Conservation (phyloP, 2,113 vertebrate species). For the Ciconia stormi region DNA sequence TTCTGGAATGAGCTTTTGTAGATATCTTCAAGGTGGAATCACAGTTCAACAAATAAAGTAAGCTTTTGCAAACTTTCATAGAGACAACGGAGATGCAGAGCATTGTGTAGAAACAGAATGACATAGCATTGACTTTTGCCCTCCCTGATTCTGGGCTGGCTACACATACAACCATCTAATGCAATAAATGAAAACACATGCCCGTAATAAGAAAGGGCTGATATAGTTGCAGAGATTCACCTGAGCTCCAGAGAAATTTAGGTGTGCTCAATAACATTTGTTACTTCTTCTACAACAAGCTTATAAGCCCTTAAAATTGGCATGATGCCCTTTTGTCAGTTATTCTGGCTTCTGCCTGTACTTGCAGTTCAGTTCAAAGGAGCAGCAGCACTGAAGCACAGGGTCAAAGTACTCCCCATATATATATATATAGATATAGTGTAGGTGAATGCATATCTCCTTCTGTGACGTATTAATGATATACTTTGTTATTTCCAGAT, state of each 20-base stretch:
- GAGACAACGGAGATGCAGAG: rapidly evolving
- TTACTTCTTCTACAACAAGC: not conserved
- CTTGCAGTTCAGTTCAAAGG: not conserved
- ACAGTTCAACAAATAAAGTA: not conserved
- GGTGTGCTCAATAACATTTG: not conserved
- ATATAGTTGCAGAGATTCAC: not conserved
- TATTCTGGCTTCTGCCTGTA: not conserved
- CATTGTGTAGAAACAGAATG: not conserved
- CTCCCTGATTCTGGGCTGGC: not conserved
- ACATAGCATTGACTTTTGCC: not conserved
- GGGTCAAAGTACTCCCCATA: not conserved
- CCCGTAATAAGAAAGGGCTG: not conserved
- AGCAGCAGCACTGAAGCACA: not conserved
- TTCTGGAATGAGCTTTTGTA: not conserved
- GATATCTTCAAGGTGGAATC: not conserved
- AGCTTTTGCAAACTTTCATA: not conserved
- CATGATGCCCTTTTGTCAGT: not conserved
- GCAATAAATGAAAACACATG: not conserved
- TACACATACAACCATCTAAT: not conserved
- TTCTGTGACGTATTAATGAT: not conserved
- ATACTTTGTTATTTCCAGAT: not conserved
- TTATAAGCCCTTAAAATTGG: not conserved
- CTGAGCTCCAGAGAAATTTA: not conserved
- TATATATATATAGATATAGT: not conserved
- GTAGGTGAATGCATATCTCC: not conserved